These are phyloP conservation scores for Vimba vimba DNA, from an alignment of 2,113 vertebrate genomes.

Conservation along the genomic window DNA sequence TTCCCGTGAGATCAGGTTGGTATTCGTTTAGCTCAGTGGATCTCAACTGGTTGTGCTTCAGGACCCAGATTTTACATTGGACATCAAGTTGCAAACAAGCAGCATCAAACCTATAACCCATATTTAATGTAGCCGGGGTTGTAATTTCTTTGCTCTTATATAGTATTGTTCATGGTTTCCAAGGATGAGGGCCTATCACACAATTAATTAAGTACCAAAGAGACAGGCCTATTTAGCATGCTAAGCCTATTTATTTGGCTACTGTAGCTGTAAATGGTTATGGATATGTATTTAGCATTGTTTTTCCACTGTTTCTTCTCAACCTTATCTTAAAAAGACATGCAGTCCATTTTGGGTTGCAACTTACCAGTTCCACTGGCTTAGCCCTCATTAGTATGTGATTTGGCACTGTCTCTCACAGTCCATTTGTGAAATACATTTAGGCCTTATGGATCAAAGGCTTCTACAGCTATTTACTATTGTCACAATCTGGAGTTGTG, in stretches of 20 bases:
- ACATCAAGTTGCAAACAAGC: not conserved
- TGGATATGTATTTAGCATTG: not conserved
- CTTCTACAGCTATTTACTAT: slow-evolving; percentile 38
- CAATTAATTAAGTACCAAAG: not conserved
- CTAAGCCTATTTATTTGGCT: not conserved
- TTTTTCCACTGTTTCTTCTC: not conserved
- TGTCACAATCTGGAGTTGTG: slow-evolving; percentile 31
- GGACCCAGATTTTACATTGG: not conserved
- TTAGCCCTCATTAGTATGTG: slow-evolving; percentile 32
- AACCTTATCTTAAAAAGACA: not conserved
- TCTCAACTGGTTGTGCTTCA: not conserved
- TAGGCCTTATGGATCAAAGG: slow-evolving; percentile 18
- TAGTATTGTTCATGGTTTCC: not conserved
- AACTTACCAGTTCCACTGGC: not conserved
- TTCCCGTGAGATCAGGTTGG: no score
- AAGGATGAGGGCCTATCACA: not conserved
- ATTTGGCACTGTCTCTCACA: slow-evolving; percentile 6
- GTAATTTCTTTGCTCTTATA: not conserved
- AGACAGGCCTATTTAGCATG: not conserved
- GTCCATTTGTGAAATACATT: slow-evolving; percentile 25
- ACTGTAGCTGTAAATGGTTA: not conserved
- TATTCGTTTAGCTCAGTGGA: not conserved
- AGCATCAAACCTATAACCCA: not conserved
- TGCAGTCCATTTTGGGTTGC: not conserved
- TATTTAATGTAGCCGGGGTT: not conserved